A percentile compares a stretch with the other conserved stretches of the same genome.
These are phyloP conservation scores for Lordiphosa collinella DNA, from an alignment of 1,140 invertebrate species.

Conservation along the genomic window DNA sequence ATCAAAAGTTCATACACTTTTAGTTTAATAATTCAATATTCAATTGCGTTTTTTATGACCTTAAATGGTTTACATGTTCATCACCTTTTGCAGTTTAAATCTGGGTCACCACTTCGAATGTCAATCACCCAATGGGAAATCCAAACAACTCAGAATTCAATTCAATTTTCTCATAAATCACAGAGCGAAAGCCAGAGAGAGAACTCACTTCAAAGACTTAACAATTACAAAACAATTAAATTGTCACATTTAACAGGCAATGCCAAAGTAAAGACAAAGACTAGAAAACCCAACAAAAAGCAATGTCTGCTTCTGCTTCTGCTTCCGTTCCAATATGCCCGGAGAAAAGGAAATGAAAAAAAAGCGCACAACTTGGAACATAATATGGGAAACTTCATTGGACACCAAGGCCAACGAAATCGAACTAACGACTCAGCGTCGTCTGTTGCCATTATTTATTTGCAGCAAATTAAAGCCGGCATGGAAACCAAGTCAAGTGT, in stretches of 20 bases:
- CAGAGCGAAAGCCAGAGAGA: not conserved
- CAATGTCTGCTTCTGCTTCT: constrained; percentile 32
- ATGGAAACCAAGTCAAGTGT: constrained; percentile 63
- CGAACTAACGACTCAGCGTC: constrained; percentile 41
- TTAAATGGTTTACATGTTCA: too few relatives aligned
- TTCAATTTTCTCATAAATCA: constrained; percentile 65
- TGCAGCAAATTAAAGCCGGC: constrained; percentile 67
- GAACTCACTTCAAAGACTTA: constrained; percentile 32
- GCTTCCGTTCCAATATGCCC: not conserved
- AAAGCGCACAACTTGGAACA: constrained; percentile 51
- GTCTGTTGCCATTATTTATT: constrained; percentile 72
- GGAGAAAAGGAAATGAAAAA: constrained; percentile 58
- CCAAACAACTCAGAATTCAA: constrained; percentile 7
- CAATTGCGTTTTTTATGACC: too few relatives aligned
- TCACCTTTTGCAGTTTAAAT: too few relatives aligned
- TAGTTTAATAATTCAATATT: too few relatives aligned
- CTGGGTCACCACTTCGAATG: too few relatives aligned
- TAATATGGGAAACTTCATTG: constrained; percentile 48
- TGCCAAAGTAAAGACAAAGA: constrained; percentile 2
- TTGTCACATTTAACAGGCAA: constrained; percentile 51
- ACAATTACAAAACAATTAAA: constrained; percentile 78
- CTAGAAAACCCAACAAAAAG: constrained; percentile 41
- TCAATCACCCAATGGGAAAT: too few relatives aligned
- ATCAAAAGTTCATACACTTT: too few relatives aligned
- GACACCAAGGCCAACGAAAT: constrained; percentile 53